Evolutionary conservation across 2,888 invertebrate genomes (phyloP).

Genomic region (Chaetogeoica ovagalla): DNA sequence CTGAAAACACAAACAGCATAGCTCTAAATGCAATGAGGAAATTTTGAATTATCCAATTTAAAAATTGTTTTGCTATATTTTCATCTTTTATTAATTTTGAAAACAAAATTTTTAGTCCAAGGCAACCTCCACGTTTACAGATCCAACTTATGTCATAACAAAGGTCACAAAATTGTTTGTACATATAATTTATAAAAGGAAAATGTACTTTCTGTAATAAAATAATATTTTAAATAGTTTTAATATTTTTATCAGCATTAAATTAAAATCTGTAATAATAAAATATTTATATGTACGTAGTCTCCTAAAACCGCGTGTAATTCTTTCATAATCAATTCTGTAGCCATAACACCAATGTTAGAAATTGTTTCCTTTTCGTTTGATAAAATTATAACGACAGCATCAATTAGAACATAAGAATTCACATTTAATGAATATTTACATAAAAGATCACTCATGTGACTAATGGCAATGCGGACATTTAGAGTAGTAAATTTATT

Average conservation of each 20-base stretch:
- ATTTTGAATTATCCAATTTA: conserved; percentile 35
- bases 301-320: conserved; percentile 8
- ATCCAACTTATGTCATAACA: conserved; percentile 43
- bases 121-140: conserved; percentile 31
- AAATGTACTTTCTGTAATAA: conserved; percentile 20
- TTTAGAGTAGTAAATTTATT: neutral
- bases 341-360: conserved; percentile 5
- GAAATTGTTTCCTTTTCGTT: conserved; percentile 23
- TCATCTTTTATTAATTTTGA: conserved; percentile 4
- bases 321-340: neutral
- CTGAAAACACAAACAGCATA: conserved; percentile 27
- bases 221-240: neutral
- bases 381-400: conserved; percentile 21
- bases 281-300: conserved; percentile 4
- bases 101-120: conserved; percentile 27
- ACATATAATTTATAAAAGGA: conserved; percentile 21
- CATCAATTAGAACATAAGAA: conserved; percentile 30
- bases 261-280: neutral
- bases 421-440: neutral
- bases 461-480: conserved; percentile 11
- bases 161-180: conserved; percentile 18
- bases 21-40: conserved; percentile 24
- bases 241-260: neutral
- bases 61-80: neutral
- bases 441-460: neutral